Base-by-base conservation (phyloP, 2,113 vertebrate species). In the Taurulus bubalis region DNA sequence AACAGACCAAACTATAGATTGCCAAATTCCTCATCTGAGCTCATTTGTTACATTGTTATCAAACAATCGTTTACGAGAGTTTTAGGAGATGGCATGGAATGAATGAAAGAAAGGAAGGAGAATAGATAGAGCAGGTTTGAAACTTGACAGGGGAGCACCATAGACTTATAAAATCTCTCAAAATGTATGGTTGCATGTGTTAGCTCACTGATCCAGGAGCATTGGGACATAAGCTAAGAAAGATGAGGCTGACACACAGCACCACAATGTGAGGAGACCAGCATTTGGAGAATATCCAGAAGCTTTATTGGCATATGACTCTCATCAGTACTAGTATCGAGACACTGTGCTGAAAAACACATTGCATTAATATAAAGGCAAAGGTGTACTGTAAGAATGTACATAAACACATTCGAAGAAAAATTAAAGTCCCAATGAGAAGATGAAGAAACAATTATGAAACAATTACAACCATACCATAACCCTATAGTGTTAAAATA, bases 371-470 rank as follows among this genome's bases (percentile, higher is more conserved):
- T 60, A 20, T n/a, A 82, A 77, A 40, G 24, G 47, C 32, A 64
- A 63, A 20, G 2, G 6, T 56, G 34, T 12, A 62, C 47, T 24
- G 53, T 62, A 47, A 55, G 51, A 34, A 49, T 67, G 47, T 38
- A 28, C 26, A 71, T 67, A 65, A 74, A 40, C 53, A 28, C 22
- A 55, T 28, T 36, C 22, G 8, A 40, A 10, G 45, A 32, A 4
- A n/a, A 38, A 12, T 36, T n/a, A n/a, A 78, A 59, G n/a, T 69
- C 80, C 63, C 71, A 66, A 7, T 0, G 36, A 66, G 59, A 80
- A 62, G 45, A 86, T 80, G 12, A 81, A 59, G 36, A 69, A 65
- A 73, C 64, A 62, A 85, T 69, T 76, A 72, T 68, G 26, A 56
- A 36, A 42, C 65, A 4, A 84, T 80, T 70, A 66, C 12, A 62